phyloP scores from a whole-genome alignment of 2,888 invertebrate species.

The Taphrorychus bicolor region DNA sequence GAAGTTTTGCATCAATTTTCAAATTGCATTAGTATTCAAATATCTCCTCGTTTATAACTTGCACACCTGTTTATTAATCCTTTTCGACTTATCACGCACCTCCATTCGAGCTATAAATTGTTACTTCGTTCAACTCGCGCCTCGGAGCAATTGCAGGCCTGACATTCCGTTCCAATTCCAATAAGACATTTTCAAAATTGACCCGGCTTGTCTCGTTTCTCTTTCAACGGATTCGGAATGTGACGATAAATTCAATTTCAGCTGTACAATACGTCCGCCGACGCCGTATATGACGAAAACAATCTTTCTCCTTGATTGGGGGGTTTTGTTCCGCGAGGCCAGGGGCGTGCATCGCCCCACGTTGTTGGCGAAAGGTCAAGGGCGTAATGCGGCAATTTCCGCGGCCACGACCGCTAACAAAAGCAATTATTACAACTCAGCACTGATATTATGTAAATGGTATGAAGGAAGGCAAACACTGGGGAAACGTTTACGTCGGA shows the following conservation, averaged over 20 bases:
- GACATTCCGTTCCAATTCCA: not conserved
- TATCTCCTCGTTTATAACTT: too few species aligned
- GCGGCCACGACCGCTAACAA: constrained; percentile 10
- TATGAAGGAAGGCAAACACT: constrained; percentile 25
- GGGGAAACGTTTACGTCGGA: constrained; percentile 35
- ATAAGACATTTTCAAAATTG: constrained; percentile 5
- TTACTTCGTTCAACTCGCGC: not conserved
- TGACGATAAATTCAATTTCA: constrained; percentile 3
- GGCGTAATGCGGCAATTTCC: not conserved
- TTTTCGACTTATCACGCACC: not conserved
- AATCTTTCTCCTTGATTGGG: constrained; percentile 1
- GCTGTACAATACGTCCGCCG: not conserved
- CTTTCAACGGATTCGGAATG: constrained; percentile 2
- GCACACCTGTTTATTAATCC: not conserved
- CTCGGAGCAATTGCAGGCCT: not conserved
- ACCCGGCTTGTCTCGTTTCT: not conserved
- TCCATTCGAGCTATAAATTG: not conserved
- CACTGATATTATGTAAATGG: constrained; percentile 33
- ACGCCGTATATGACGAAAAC: constrained; percentile 3
- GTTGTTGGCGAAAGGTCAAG: not conserved
- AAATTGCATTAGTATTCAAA: too few species aligned
- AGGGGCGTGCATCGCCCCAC: not conserved
- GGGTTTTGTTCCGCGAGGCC: not conserved
- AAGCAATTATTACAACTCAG: constrained; percentile 30
- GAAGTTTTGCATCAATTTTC: too few species aligned